Percentiles rank a stretch among this genome's conserved stretches.
Conservation (phyloP, 2,888 invertebrate species). For the Aspidiotus rigidus region DNA sequence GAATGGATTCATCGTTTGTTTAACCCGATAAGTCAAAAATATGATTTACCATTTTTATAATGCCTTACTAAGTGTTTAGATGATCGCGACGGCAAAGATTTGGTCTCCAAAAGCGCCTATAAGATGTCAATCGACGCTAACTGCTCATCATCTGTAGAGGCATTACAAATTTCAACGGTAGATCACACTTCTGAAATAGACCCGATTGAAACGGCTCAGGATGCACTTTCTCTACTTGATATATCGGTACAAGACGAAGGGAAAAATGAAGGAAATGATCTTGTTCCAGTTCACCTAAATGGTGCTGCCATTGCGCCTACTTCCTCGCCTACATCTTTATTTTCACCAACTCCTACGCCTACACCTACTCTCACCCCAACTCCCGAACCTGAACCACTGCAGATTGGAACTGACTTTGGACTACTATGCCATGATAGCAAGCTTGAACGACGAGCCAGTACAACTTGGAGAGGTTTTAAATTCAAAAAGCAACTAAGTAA, state of each 20-base stretch:
- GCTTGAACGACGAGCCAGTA: conserved; percentile 35
- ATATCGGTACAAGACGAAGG: background rate
- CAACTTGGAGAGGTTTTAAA: conserved; percentile 66
- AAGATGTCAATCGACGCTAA: conserved; percentile 35
- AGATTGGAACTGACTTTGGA: background rate
- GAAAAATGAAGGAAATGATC: too few relatives aligned
- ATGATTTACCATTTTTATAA: too few relatives aligned
- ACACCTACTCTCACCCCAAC: conserved; percentile 15
- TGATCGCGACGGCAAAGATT: conserved; percentile 35
- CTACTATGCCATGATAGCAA: background rate
- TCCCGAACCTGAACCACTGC: conserved; percentile 2
- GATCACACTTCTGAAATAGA: conserved; percentile 34
- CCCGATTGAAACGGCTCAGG: conserved; percentile 38
- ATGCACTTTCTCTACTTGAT: conserved; percentile 34
- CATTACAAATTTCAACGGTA: conserved; percentile 35
- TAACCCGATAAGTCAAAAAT: too few relatives aligned
- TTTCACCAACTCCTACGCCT: background rate
- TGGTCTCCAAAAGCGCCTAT: conserved; percentile 33
- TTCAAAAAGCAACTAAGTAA: conserved; percentile 74
- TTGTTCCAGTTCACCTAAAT: background rate
- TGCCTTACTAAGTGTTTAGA: conserved; percentile 37
- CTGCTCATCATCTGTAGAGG: conserved; percentile 33
- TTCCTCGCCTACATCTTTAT: background rate
- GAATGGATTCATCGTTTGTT: too few relatives aligned
- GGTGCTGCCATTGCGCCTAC: too few relatives aligned